Percentiles rank a stretch among this genome's conserved stretches.
phyloP scores from a whole-genome alignment of 2,888 invertebrate genomes.

The Digitonthophagus gazella region DNA sequence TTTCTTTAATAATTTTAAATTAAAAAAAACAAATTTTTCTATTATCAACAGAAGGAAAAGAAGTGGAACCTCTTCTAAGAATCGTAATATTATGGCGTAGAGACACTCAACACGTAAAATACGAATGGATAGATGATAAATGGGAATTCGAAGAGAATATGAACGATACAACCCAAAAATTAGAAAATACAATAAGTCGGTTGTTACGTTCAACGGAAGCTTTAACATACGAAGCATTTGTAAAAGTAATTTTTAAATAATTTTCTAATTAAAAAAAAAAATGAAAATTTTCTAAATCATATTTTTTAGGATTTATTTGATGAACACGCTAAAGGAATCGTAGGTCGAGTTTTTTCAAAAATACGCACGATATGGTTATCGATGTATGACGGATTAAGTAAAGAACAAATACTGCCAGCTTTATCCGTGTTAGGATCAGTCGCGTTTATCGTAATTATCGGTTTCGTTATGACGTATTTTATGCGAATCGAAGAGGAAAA shows the following conservation, averaged over 20 bases:
- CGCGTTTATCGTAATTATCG: constrained; percentile 72
- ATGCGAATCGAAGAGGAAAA: constrained; percentile 65
- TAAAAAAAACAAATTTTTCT: constrained; percentile 37
- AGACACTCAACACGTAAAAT: constrained; percentile 81
- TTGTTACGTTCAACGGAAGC: constrained; percentile 72
- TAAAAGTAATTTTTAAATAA: constrained; percentile 58
- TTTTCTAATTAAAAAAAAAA: neutral
- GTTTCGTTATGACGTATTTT: constrained; percentile 83
- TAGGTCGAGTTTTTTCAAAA: constrained; percentile 66
- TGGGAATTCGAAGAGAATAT: constrained; percentile 61
- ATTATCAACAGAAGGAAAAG: constrained; percentile 59
- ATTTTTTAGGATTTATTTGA: constrained; percentile 67
- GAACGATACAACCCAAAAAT: constrained; percentile 70
- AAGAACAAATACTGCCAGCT: constrained; percentile 76
- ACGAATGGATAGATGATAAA: constrained; percentile 81
- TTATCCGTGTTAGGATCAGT: constrained; percentile 76
- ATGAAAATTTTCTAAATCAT: neutral
- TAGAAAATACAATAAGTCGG: constrained; percentile 70
- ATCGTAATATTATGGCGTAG: constrained; percentile 89
- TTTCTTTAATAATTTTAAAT: too few relatives aligned
- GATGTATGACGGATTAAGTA: constrained; percentile 68
- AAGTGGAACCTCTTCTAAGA: constrained; percentile 67
- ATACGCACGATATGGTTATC: constrained; percentile 69
- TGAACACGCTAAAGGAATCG: constrained; percentile 72
- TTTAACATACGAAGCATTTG: constrained; percentile 73